Conservation (phyloP, 2,888 invertebrate species). For the Darwinula stevensoni region DNA sequence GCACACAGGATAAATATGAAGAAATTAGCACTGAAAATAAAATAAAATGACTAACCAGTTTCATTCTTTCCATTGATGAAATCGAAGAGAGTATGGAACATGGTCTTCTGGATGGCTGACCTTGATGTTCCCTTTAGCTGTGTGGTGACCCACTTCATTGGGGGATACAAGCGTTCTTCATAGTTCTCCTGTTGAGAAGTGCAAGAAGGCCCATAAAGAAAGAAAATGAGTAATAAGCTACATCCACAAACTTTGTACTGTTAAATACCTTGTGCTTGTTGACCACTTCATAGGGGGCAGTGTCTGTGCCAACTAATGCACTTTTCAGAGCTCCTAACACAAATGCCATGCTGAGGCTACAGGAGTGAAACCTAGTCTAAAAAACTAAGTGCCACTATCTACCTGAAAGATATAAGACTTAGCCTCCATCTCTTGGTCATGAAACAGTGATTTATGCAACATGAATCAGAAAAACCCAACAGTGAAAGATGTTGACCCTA, state of each 20-base stretch:
- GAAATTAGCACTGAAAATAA: too few species aligned
- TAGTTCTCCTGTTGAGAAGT: slow-evolving; percentile 9
- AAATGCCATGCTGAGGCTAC: too few species aligned
- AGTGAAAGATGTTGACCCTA: too few species aligned
- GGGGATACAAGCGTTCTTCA: slow-evolving; percentile 11
- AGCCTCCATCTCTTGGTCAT: too few species aligned
- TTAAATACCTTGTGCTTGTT: slow-evolving; percentile 9
- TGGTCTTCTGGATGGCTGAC: slow-evolving; percentile 9
- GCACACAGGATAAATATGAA: too few species aligned
- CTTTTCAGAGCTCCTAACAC: slow-evolving; percentile 9
- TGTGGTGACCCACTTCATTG: slow-evolving; percentile 11
- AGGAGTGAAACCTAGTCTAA: too few species aligned
- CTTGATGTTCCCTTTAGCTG: slow-evolving; percentile 9
- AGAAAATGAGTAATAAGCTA: too few species aligned
- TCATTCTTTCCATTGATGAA: slow-evolving; percentile 12
- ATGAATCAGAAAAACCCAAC: too few species aligned
- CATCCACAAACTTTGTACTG: too few species aligned
- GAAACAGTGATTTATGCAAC: too few species aligned
- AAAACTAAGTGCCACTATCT: too few species aligned
- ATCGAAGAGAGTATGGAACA: slow-evolving; percentile 11
- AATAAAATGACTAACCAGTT: slow-evolving; percentile 9
- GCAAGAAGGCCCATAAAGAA: not conserved
- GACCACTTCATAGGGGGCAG: slow-evolving; percentile 10
- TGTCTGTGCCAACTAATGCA: slow-evolving; percentile 10
- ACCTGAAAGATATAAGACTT: too few species aligned